phyloP scores from a whole-genome alignment of 2,888 invertebrate genomes.

The Eugnorisma glareosa region DNA sequence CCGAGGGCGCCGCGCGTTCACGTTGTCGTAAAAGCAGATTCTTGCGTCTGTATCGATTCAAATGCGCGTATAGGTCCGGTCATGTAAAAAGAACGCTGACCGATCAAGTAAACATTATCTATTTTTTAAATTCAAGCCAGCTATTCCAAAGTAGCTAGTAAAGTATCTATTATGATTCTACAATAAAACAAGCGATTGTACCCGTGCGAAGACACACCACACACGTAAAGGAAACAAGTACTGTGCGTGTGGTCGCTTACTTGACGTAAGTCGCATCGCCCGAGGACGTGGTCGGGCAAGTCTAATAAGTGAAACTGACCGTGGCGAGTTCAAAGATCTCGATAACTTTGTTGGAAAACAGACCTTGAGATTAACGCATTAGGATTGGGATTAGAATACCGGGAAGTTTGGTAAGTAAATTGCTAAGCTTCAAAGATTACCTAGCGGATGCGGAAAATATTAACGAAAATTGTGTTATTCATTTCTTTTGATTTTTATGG shows the following conservation, averaged over 20 bases:
- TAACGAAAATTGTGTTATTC: neutral
- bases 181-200: too few relatives aligned
- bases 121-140: too few relatives aligned
- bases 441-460: conserved; percentile 2
- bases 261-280: too few relatives aligned
- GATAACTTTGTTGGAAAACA: conserved; percentile 32
- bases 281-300: neutral
- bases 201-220: too few relatives aligned
- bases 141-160: too few relatives aligned
- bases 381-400: neutral
- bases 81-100: too few relatives aligned
- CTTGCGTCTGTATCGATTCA: too few relatives aligned
- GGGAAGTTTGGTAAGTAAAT: conserved; percentile 18
- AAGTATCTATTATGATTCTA: too few relatives aligned
- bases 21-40: neutral
- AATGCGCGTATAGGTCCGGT: too few relatives aligned
- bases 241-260: neutral
- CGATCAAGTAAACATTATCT: too few relatives aligned
- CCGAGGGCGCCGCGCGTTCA: neutral
- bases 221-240: neutral
- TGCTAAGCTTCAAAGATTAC: conserved; percentile 24
- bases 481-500: conserved; percentile 13
- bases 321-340: conserved; percentile 35
- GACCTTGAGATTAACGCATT: conserved; percentile 25
- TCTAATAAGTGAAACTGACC: conserved; percentile 26